Evolutionary conservation across 2,113 vertebrate genomes (phyloP).

Genomic region (Psettodes erumei): DNA sequence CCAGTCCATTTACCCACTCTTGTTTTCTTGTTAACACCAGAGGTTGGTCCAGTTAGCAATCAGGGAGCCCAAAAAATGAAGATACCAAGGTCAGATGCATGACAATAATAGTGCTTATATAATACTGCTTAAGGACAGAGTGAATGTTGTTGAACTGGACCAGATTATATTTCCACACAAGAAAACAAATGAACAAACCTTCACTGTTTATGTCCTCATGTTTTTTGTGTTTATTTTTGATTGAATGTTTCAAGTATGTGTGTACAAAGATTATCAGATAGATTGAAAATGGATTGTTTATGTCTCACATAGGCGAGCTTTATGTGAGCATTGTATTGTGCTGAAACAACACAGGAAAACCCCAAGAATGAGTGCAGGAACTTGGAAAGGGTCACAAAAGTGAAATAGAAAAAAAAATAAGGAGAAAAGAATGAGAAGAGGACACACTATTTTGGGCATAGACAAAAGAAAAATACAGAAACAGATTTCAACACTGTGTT

Average conservation of each 20-base stretch:
- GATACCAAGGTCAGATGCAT: neutral
- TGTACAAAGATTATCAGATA: constrained; percentile 17
- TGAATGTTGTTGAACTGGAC: constrained; percentile 1
- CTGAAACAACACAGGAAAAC: constrained; percentile 22
- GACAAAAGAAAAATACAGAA: neutral
- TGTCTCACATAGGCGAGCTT: constrained; percentile 35
- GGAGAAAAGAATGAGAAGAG: constrained; percentile 18
- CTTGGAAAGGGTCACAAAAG: too few relatives aligned
- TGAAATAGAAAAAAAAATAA: too few relatives aligned
- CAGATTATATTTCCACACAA: constrained; percentile 37
- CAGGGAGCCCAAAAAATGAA: constrained; percentile 16
- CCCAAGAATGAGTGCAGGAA: neutral
- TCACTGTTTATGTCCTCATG: constrained; percentile 17
- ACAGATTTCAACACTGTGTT: neutral
- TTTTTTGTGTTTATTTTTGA: constrained; percentile 38
- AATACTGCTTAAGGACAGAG: constrained; percentile 7
- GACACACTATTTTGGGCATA: too few relatives aligned
- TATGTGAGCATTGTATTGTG: constrained; percentile 25
- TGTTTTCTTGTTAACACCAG: constrained; percentile 26
- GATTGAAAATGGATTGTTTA: constrained; percentile 47
- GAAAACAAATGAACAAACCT: constrained; percentile 37
- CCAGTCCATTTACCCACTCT: constrained; percentile 14
- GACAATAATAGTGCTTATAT: too few relatives aligned
- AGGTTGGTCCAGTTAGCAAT: constrained; percentile 9
- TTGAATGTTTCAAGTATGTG: neutral